Base-by-base conservation (phyloP, 1,140 invertebrate species). In the Leptinotarsa defecta region DNA sequence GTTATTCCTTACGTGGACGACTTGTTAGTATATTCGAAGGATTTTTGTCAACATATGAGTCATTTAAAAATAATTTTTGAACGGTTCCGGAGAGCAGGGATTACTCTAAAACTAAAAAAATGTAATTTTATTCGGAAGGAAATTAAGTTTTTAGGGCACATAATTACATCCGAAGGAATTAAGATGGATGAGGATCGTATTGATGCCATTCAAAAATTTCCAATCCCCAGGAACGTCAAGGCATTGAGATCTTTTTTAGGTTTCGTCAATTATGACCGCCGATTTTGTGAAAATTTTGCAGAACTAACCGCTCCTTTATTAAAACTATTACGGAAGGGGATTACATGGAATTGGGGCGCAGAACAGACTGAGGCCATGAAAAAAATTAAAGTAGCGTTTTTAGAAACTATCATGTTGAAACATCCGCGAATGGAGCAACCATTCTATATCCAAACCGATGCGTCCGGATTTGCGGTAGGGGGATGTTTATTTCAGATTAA, bases 181-280 rank as follows among this genome's bases (percentile, higher is more conserved):
- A 74, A 73, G 64, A 80, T 82, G 3, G 78, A 85, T 74, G 75
- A 82, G 0, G 79, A 81, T 22, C 85, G 84, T 71, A 74, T 86
- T 0, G 27, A 71, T 3, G 79, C 75, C 3, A 78, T 87, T 3
- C 19, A 75, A 48, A 48, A 83, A 0, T 86, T 83, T 71, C 81
- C 86, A 0, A 71, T 22, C 3, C 86, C 86, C 0, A 78, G 64
- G 11, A 86, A 80, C 49, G 75, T 81, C 8, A 84, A 82, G 70
- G 79, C 86, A 68, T 69, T 87, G 8, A 81, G 83, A 77, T 78
- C 83, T 34, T 88, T 87, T 77, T 75, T 89, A 48, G 87, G 85
- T 4, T 68, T 86, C 3, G 75, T 85, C 3, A 86, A 86, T 48
- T 88, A 83, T 77, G 86, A 87, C 71, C 75, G 83, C 6, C 80